A percentile compares a stretch with the other conserved stretches of the same genome.
phyloP scores from a whole-genome alignment of 2,888 invertebrate genomes.

The Gibbula magus region DNA sequence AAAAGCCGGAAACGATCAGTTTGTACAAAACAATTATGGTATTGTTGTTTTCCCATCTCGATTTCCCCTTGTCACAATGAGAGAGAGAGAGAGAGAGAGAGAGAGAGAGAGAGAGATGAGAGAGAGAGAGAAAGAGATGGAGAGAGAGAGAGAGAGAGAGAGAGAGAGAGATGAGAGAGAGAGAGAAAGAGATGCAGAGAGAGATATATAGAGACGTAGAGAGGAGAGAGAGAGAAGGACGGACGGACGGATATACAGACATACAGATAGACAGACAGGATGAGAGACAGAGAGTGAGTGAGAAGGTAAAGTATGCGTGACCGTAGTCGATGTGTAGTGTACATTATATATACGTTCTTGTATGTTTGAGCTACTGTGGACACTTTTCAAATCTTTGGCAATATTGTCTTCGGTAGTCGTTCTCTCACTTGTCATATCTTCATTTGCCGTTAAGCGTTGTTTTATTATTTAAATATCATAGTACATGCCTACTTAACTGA shows the following conservation, averaged over 20 bases:
- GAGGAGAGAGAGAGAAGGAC: slow-evolving; percentile 6
- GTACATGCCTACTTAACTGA: too few species aligned
- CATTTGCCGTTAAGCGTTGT: too few species aligned
- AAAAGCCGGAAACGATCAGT: not conserved
- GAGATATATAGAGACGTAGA: not conserved
- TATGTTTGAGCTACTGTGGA: too few species aligned
- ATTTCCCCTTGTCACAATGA: not conserved
- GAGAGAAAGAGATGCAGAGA: not conserved
- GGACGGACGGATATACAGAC: slow-evolving; percentile 23
- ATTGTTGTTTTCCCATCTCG: not conserved
- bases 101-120: slow-evolving; percentile 4
- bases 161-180: not conserved
- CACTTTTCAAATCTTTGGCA: too few species aligned
- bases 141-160: slow-evolving; percentile 16
- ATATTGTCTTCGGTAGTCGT: too few species aligned
- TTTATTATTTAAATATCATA: too few species aligned
- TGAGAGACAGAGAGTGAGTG: not conserved
- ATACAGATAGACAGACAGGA: slow-evolving; percentile 20
- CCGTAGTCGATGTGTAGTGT: too few species aligned
- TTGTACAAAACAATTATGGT: not conserved
- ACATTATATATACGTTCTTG: too few species aligned
- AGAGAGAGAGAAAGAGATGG: slow-evolving; percentile 11
- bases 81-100: slow-evolving; percentile 17
- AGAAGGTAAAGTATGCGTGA: not conserved
- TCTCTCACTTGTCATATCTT: too few species aligned